Evolutionary conservation across 2,888 invertebrate species (phyloP), one percentile per base, ranked within the genome.

Genomic region (Acronicta psi): DNA sequence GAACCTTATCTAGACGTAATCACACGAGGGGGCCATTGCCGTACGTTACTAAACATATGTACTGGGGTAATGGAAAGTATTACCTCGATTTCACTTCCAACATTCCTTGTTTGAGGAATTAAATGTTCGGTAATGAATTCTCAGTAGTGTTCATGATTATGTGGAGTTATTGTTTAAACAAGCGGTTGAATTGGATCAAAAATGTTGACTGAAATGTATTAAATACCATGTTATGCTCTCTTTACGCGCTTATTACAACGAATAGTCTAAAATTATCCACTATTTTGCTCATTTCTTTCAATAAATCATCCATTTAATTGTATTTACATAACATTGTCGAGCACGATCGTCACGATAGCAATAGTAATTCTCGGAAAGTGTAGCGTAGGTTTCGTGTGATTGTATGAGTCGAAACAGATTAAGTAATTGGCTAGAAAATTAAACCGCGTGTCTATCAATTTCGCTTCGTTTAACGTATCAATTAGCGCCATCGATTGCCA

Each of bases 381-480:
- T 49, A 44, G 25, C 49, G 36, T 76, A 46, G n/a, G n/a, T n/a
- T n/a, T 75, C 70, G 69, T 75, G 67, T 59, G 51, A 56, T 57
- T 42, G 40, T 43, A 57, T 47, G 34, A 57, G 46, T 68, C 59
- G 58, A 69, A 69, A 66, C 56, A 53, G 45, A 70, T 73, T 82
- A n/a, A n/a, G n/a, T n/a, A 77, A 79, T 75, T 74, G 75, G 72
- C 59, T 77, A 67, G 76, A 77, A 76, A 81, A 79, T 77, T 41
- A 64, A 75, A 56, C 59, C 81, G 86, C 86, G 85, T 86, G 85
- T 82, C 79, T 51, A 63, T 69, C 46, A 75, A 78, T 78, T 81
- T 80, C 79, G 73, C 75, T 79, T 68, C 79, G 77, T 71, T 77
- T 40, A 59, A 46, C 64, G 61, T 65, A 80, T 77, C 81, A 80